Conservation (phyloP, 2,113 vertebrate species). For the Prietella phreatophila region DNA sequence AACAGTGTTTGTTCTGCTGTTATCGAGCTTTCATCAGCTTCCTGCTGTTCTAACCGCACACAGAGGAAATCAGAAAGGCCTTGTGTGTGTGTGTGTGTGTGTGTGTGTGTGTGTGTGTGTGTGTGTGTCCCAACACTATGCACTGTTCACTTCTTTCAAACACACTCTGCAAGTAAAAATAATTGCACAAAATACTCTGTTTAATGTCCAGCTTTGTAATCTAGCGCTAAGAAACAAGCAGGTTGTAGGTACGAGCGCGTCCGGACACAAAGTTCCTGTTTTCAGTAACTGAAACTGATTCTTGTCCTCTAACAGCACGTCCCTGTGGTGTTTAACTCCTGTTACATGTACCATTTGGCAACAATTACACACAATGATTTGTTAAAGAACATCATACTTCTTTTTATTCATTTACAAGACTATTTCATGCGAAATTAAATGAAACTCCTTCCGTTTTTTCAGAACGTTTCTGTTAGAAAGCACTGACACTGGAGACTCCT, state of each 20-base stretch:
- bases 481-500: neutral
- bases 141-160: neutral
- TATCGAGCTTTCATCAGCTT: conserved; percentile 17
- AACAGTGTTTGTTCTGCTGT: neutral
- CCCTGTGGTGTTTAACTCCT: neutral
- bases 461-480: neutral
- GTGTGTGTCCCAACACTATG: neutral
- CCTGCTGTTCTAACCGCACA: conserved; percentile 34
- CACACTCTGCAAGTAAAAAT: neutral
- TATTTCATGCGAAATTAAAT: neutral
- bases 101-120: neutral
- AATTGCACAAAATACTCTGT: no score
- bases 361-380: neutral
- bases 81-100: neutral
- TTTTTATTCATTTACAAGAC: neutral
- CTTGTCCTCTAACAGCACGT: neutral
- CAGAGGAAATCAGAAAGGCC: conserved; percentile 46
- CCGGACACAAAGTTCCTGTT: neutral
- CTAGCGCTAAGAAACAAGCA: no score
- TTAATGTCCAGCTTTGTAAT: neutral
- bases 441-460: neutral
- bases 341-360: no score
- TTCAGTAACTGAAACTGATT: neutral
- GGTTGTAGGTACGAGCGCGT: neutral
- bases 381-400: neutral